These are phyloP conservation scores for Drosophila kanapiae DNA, from an alignment of 1,140 invertebrate species.

Conservation along the genomic window DNA sequence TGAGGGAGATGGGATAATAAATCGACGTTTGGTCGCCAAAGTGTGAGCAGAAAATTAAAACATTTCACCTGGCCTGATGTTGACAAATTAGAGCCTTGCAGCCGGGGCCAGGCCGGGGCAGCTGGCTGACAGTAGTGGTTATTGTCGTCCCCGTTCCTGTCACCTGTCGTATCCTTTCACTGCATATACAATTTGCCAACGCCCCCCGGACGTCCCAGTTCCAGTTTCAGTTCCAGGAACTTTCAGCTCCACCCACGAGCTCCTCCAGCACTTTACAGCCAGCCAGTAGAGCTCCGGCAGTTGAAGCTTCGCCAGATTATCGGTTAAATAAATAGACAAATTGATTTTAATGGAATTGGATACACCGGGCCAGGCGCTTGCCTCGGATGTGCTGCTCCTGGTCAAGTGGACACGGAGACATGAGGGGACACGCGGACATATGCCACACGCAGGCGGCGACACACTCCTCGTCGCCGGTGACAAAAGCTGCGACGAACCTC, in stretches of 20 bases:
- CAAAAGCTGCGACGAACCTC: constrained; percentile 47
- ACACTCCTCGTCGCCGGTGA: constrained; percentile 25
- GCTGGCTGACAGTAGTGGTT: constrained; percentile 32
- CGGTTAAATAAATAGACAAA: constrained; percentile 83
- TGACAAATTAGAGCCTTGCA: constrained; percentile 77
- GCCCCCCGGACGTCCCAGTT: not conserved
- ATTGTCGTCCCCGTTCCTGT: constrained; percentile 18
- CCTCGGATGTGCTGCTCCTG: constrained; percentile 39
- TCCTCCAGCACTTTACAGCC: constrained; percentile 51
- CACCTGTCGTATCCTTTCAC: constrained; percentile 53
- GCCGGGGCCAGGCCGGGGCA: constrained; percentile 42
- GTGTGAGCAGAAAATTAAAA: constrained; percentile 57
- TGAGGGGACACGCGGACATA: constrained; percentile 26
- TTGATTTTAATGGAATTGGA: constrained; percentile 84
- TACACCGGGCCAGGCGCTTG: constrained; percentile 46
- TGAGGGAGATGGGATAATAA: constrained; percentile 26
- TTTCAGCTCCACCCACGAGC: not conserved
- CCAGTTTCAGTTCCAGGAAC: constrained; percentile 2
- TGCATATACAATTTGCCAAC: constrained; percentile 50
- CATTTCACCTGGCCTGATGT: constrained; percentile 68
- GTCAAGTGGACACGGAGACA: constrained; percentile 9
- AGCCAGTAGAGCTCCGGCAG: constrained; percentile 1
- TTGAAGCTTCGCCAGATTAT: constrained; percentile 72
- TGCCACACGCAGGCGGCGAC: constrained; percentile 38
- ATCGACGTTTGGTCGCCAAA: constrained; percentile 65